A percentile compares a stretch with the other conserved stretches of the same genome.
phyloP scores from a whole-genome alignment of 2,113 vertebrate species.

The Thamnaconus septentrionalis region DNA sequence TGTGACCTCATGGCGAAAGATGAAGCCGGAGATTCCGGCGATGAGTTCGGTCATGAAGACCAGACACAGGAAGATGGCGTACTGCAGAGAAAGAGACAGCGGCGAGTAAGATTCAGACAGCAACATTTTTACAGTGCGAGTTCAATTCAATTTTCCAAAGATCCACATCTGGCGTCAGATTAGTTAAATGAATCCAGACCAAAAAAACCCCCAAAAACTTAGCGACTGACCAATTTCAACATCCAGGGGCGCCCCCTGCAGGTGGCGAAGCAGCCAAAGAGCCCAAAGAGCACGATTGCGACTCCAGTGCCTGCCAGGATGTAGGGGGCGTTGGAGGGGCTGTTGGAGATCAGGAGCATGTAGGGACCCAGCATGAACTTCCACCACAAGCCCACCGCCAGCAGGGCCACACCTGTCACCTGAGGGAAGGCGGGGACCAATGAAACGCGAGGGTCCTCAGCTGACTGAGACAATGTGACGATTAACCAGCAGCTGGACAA shows the following conservation, averaged over 20 bases:
- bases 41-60: constrained; percentile 97
- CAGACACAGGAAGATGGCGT: constrained; percentile 90
- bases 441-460: too few species aligned
- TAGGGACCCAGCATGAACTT: constrained; percentile 89
- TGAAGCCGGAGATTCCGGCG: constrained; percentile 96
- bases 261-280: constrained; percentile 93
- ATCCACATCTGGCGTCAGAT: background rate
- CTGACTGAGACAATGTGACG: too few species aligned
- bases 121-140: background rate
- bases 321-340: constrained; percentile 86
- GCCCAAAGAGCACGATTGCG: constrained; percentile 87
- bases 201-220: too few species aligned
- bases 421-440: constrained; percentile 45
- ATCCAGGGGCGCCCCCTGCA: constrained; percentile 93
- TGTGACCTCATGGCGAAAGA: constrained; percentile 94
- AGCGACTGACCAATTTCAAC: constrained; percentile 86
- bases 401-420: constrained; percentile 90
- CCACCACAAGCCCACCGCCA: constrained; percentile 90
- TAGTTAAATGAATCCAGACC: too few species aligned
- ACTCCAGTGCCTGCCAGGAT: constrained; percentile 86
- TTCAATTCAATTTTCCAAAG: too few species aligned
- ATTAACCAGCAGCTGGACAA: too few species aligned
- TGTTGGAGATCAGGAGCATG: constrained; percentile 83
- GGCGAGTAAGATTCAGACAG: background rate
- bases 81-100: constrained; percentile 75